Percentiles rank a stretch among this genome's conserved stretches.
phyloP scores from a whole-genome alignment of 2,888 invertebrate genomes.

The Teinopalpus imperialis region DNA sequence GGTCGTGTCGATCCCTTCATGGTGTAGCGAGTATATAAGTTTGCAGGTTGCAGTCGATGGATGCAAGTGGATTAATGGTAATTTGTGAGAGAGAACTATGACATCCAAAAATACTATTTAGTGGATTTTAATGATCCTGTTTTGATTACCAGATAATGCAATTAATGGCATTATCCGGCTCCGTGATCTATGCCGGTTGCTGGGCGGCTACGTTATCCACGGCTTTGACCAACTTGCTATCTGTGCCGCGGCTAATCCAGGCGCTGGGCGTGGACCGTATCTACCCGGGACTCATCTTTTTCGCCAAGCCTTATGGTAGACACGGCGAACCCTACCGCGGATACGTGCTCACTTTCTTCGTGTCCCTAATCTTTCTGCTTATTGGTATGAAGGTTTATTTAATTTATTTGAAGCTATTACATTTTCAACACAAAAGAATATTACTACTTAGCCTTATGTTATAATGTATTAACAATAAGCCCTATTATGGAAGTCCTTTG shows the following conservation, averaged over 20 bases:
- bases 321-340: conserved; percentile 93
- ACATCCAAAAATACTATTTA: no score
- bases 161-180: conserved; percentile 91
- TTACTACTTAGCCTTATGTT: no score
- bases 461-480: no score
- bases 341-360: conserved; percentile 93
- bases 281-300: conserved; percentile 95
- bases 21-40: no score
- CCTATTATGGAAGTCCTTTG: no score
- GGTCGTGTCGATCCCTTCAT: no score
- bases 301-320: conserved; percentile 94
- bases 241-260: conserved; percentile 93
- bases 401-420: no score
- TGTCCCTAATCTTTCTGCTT: conserved; percentile 91
- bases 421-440: no score
- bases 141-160: conserved; percentile 86
- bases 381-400: conserved; percentile 85
- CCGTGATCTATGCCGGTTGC: conserved; percentile 96
- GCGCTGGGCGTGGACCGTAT: conserved; percentile 95
- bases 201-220: conserved; percentile 98
- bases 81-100: no score
- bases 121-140: no score
- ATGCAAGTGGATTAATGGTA: no score
- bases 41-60: no score
- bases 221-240: conserved; percentile 94